Base-by-base conservation (phyloP, 2,888 invertebrate species). In the Eupsilia transversa region DNA sequence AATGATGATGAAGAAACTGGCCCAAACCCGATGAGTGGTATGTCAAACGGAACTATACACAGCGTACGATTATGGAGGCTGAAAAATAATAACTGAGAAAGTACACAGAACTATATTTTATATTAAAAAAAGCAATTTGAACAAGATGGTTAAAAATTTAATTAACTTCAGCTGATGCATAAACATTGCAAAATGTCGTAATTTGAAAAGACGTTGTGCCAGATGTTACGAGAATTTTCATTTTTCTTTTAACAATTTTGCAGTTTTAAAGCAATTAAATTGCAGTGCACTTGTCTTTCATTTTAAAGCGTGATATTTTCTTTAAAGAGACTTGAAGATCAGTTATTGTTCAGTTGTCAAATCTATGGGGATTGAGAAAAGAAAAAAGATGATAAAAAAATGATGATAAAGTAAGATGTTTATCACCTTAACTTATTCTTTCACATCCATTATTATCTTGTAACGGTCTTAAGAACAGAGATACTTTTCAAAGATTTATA, bases 101-200 rank as follows among this genome's bases (percentile, higher is more conserved):
- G 5, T n/a, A 17, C 17, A 7, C 17, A 68, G 17, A 60, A 60
- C 52, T 52, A 14, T 20, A 46, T 61, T 60, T 61, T n/a, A 20
- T 27, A 35, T 41, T 23, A 20, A 52, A 60, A 73, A 72, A 46
- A 30, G 12, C 17, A 33, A 23, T 38, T 49, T 27, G 1, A 57
- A 61, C 7, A 38, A 46, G 30, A 61, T 49, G 17, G 23, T 76
- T 54, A 52, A 57, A 33, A 68, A 20, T 72, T 81, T 68, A 80
- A 80, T 81, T 77, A 81, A 80, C n/a, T 49, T 64, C 63, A 38
- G 52, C 68, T 66, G 77, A 80, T 77, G 80, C 77, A 72, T 80
- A 74, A 81, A 77, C 56, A 72, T 57, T 71, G 68, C 64, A 66
- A 56, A 80, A 54, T 43, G 57, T 64, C 67, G 77, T 80, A 56